Conservation (phyloP, 2,888 invertebrate species). For the Argynnis bischoffii region DNA sequence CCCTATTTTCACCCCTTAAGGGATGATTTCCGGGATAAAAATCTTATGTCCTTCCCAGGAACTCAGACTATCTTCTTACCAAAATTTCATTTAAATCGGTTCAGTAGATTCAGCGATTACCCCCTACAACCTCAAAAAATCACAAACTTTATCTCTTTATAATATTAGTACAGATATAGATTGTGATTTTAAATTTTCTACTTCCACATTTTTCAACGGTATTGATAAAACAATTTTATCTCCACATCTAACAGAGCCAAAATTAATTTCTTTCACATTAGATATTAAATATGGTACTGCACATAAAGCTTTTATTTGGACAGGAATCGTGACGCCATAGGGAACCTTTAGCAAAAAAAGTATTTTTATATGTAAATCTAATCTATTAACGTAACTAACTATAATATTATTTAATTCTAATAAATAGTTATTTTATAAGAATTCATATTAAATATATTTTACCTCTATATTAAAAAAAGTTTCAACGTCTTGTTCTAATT, state of each 20-base stretch:
- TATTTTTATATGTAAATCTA: not conserved
- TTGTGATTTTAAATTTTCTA: slow-evolving; percentile 32
- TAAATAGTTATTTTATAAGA: not conserved
- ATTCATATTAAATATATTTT: slow-evolving; percentile 3
- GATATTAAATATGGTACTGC: slow-evolving; percentile 81
- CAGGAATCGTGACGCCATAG: slow-evolving; percentile 82
- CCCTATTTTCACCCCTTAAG: no score
- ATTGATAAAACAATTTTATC: slow-evolving; percentile 79
- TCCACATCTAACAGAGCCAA: slow-evolving; percentile 83
- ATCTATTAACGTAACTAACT: not conserved
- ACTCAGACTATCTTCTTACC: no score
- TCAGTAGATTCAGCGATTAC: no score
- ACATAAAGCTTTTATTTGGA: slow-evolving; percentile 80
- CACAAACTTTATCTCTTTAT: no score
- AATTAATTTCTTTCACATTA: slow-evolving; percentile 70
- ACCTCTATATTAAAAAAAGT: slow-evolving; percentile 77
- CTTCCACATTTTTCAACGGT: slow-evolving; percentile 82
- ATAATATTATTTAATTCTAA: not conserved
- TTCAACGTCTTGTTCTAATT: slow-evolving; percentile 69
- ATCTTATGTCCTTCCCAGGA: no score
- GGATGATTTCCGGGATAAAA: no score
- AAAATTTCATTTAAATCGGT: no score
- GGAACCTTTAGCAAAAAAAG: slow-evolving; percentile 65
- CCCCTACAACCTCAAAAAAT: no score
- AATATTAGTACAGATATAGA: not conserved